Percentiles rank a stretch among this genome's conserved stretches.
These are phyloP conservation scores for Sternarchorhynchus goeldii DNA, from an alignment of 2,797 vertebrate species.

Conservation along the genomic window DNA sequence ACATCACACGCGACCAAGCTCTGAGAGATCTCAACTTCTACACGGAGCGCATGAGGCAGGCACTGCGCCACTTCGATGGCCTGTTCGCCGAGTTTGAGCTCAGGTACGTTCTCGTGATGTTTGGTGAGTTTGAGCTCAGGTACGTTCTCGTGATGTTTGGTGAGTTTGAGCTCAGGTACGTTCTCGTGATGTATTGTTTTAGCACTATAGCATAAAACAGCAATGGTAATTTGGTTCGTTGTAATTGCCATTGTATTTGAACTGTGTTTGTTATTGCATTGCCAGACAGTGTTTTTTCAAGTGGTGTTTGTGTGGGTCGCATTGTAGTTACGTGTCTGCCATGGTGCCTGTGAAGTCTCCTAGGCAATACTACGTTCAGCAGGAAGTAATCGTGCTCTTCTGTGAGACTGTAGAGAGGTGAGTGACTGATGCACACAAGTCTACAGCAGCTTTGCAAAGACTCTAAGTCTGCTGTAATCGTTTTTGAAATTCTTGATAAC, in stretches of 20 bases:
- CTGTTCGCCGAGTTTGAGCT: slow-evolving; percentile 98
- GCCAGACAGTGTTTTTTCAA: background rate
- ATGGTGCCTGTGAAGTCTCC: slow-evolving; percentile 99
- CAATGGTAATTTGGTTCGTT: background rate
- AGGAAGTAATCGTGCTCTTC: slow-evolving; percentile 97
- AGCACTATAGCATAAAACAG: no score
- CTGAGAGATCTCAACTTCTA: slow-evolving; percentile 92
- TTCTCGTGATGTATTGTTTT: no score
- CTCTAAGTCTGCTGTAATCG: no score
- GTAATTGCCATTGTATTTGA: background rate
- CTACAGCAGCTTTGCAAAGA: background rate
- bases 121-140: no score
- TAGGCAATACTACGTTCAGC: slow-evolving; percentile 95
- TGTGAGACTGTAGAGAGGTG: slow-evolving; percentile 98
- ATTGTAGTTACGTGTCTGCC: slow-evolving; percentile 90
- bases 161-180: no score
- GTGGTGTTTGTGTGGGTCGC: slow-evolving; percentile 4
- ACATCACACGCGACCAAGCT: slow-evolving; percentile 93
- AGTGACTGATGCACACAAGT: slow-evolving; percentile 44
- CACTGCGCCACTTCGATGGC: slow-evolving; percentile 88
- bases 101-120: slow-evolving; percentile 74
- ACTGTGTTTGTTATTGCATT: background rate
- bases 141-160: no score
- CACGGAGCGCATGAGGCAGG: slow-evolving; percentile 93
- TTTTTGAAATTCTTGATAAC: no score